Conservation (phyloP, 2,797 vertebrate species). For the Lindbergichthys nudifrons region DNA sequence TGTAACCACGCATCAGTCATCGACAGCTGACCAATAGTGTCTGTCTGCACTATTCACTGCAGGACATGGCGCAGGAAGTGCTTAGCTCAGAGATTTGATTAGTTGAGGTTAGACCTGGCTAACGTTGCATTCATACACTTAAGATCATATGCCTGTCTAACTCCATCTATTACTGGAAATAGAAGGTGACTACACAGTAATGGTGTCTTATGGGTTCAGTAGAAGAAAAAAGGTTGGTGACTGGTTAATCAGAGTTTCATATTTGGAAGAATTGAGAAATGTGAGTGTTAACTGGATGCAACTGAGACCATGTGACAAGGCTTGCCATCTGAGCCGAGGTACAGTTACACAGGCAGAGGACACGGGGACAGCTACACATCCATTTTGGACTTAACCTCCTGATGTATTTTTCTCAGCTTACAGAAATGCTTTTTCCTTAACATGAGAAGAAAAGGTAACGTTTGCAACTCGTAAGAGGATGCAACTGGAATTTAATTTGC, state of each 20-base stretch:
- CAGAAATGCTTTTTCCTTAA: not conserved
- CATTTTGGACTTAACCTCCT: constrained; percentile 12
- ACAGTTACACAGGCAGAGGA: constrained; percentile 57
- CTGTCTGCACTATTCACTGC: constrained; percentile 39
- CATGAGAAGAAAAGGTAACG: constrained; percentile 11
- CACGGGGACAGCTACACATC: constrained; percentile 36
- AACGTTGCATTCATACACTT: constrained; percentile 14
- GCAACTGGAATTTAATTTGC: not conserved
- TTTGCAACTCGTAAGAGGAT: constrained; percentile 5
- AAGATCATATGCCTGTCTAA: constrained; percentile 14
- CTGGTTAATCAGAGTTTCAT: constrained; percentile 12
- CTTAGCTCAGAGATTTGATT: constrained; percentile 54
- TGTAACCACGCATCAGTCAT: constrained; percentile 31
- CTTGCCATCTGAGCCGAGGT: constrained; percentile 26
- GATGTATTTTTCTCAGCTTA: constrained; percentile 7
- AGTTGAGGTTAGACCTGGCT: constrained; percentile 33
- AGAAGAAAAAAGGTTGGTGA: not conserved
- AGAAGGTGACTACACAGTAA: not conserved
- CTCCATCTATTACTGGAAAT: constrained; percentile 21
- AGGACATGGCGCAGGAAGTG: constrained; percentile 35
- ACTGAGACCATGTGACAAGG: constrained; percentile 46
- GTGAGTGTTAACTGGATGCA: constrained; percentile 36
- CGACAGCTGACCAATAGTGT: constrained; percentile 23
- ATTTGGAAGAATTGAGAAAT: constrained; percentile 5
- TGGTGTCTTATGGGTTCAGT: not conserved